These are phyloP conservation scores for Solea solea DNA, from an alignment of 2,113 vertebrate species.

Conservation along the genomic window DNA sequence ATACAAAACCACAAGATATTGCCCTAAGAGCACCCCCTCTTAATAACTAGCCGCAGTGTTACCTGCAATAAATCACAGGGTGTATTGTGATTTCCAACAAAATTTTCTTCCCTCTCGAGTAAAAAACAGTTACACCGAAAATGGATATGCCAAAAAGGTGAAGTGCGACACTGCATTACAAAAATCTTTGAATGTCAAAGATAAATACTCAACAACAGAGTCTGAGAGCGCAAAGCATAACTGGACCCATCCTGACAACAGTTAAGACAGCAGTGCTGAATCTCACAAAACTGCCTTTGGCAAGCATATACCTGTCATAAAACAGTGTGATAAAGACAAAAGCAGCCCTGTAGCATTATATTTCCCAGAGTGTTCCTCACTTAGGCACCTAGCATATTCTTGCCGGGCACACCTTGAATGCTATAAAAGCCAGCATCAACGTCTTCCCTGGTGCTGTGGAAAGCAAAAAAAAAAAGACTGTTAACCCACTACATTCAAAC, in stretches of 20 bases:
- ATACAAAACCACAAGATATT: neutral
- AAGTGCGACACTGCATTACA: neutral
- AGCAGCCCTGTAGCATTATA: constrained; percentile 26
- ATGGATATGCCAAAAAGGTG: neutral
- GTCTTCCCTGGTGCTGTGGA: constrained; percentile 1
- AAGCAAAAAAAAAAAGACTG: constrained; percentile 33
- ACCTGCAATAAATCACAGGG: neutral
- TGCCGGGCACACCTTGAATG: constrained; percentile 15
- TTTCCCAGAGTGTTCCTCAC: constrained; percentile 25
- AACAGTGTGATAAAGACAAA: constrained; percentile 34
- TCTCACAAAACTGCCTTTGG: constrained; percentile 22
- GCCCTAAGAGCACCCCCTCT: neutral
- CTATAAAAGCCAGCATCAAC: constrained; percentile 19
- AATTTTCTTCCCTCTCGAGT: neutral
- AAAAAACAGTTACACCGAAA: neutral
- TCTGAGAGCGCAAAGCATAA: constrained; percentile 3
- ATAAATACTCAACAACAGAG: constrained; percentile 3
- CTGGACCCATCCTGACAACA: constrained; percentile 20
- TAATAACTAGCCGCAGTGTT: neutral
- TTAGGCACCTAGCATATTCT: constrained; percentile 34
- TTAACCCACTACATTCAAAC: constrained; percentile 46
- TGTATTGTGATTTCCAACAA: neutral
- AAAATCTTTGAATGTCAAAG: neutral
- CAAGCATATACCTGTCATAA: constrained; percentile 35
- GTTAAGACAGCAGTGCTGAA: constrained; percentile 2